Base-by-base conservation (phyloP, 2,113 vertebrate species). In the Uria aalge region DNA sequence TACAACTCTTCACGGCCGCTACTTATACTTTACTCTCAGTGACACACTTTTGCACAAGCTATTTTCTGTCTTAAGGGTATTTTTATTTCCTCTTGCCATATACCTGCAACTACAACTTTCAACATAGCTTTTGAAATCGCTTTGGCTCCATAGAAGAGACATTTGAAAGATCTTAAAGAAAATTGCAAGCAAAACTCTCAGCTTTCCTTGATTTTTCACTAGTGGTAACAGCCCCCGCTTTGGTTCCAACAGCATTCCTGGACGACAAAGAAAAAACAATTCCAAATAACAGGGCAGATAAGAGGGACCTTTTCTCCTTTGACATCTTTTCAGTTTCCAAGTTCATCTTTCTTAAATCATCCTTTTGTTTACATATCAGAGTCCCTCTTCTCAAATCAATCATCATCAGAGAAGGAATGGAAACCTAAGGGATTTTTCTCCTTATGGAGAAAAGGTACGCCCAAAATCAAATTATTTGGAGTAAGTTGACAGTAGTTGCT, bases 371-470 rank as follows among this genome's bases (percentile, higher is more conserved):
- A 94, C 41, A 30, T 55, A 62, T 62, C 62, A 80, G 56, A 7
- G 6, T 27, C 24, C 79, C 50, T 36, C 66, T 74, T 76, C 81
- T 62, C 81, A 69, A 76, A 94, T 94, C 94, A 94, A 53, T 85
- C 85, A 79, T 62, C 63, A 66, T 73, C 56, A 87, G 48, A 90
- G 77, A 88, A 79, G 47, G n/a, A 95, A 85, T 47, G 74, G 86
- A 88, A 97, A 96, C 67, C 69, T 79, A 79, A 89, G 91, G 84
- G 92, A 89, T 75, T 94, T 96, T 82, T 75, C 77, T 64, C n/a
- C 41, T 64, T 52, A 74, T 4, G 2, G 48, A 88, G 89, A 90
- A 88, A 95, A 96, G 66, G 76, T 94, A 95, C 16, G 2, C 89
- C 94, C 89, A 66, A 90, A 89, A 62, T 34, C 32, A 79, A 90